Evolutionary conservation across 2,113 vertebrate genomes (phyloP).

Genomic region (Perognathus longimembris): DNA sequence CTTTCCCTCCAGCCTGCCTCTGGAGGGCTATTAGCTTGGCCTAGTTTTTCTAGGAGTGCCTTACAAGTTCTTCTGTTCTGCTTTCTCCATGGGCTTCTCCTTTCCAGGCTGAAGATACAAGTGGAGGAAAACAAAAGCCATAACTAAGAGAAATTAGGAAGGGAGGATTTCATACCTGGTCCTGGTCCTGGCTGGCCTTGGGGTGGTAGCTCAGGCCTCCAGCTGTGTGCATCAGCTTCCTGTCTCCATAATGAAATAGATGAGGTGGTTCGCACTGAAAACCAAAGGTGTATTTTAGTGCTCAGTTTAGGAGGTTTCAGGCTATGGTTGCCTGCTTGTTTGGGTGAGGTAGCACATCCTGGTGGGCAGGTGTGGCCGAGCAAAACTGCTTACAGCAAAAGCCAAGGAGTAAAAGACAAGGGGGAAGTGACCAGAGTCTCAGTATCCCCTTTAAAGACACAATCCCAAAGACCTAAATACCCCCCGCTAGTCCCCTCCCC

Average conservation of each 20-base stretch:
- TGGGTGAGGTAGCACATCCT: neutral
- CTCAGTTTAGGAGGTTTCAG: neutral
- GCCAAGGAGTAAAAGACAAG: neutral
- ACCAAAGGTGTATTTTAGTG: neutral
- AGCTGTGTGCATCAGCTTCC: neutral
- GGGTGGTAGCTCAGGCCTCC: neutral
- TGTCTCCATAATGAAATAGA: too few species aligned
- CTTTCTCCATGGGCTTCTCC: neutral
- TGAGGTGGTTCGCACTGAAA: neutral
- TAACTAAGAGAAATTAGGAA: constrained; percentile 15
- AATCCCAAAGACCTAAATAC: neutral
- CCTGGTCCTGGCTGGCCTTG: too few species aligned
- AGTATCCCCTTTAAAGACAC: neutral
- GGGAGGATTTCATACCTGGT: neutral
- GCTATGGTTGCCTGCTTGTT: neutral
- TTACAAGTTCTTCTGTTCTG: neutral
- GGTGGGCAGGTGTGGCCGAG: neutral
- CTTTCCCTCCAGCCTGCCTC: too few species aligned
- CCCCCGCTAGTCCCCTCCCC: neutral
- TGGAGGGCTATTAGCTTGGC: neutral
- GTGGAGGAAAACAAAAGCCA: neutral
- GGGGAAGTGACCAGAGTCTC: neutral
- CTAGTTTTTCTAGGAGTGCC: neutral
- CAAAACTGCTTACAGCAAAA: neutral
- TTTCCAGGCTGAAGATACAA: neutral